Evolutionary conservation across 2,888 invertebrate species (phyloP).

Genomic region (Ypsolopha scabrella): DNA sequence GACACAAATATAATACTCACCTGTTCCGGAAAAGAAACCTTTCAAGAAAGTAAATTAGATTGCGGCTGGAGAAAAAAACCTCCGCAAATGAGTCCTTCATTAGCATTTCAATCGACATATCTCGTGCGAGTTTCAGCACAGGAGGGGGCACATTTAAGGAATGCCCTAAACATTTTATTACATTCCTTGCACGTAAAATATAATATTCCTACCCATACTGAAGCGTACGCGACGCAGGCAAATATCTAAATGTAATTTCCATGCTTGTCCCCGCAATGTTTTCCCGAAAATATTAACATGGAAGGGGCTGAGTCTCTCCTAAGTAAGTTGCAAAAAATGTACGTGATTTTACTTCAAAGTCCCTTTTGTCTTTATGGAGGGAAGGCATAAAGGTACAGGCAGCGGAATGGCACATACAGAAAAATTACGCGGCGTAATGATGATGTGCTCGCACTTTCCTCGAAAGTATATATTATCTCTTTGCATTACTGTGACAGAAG

Average conservation of each 20-base stretch:
- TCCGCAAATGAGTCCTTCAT: conserved; percentile 49
- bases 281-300: conserved; percentile 70
- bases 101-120: conserved; percentile 61
- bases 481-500: conserved; percentile 48
- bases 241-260: conserved; percentile 71
- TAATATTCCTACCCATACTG: conserved; percentile 66
- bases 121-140: conserved; percentile 16
- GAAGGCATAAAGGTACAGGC: conserved; percentile 66
- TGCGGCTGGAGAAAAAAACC: conserved; percentile 24
- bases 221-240: conserved; percentile 61
- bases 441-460: conserved; percentile 63
- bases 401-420: conserved; percentile 64
- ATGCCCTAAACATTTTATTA: conserved; percentile 64
- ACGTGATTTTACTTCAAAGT: conserved; percentile 72
- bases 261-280: conserved; percentile 70
- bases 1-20: background rate
- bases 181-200: conserved; percentile 69
- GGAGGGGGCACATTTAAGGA: conserved; percentile 14
- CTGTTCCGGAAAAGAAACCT: background rate
- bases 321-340: conserved; percentile 72
- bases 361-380: conserved; percentile 69
- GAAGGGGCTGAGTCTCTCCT: conserved; percentile 68
- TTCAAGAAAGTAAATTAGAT: conserved; percentile 32
- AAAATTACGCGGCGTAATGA: conserved; percentile 68
- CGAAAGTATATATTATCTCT: conserved; percentile 61